phyloP scores from a whole-genome alignment of 1,140 invertebrate genomes.

The Varroa destructor region DNA sequence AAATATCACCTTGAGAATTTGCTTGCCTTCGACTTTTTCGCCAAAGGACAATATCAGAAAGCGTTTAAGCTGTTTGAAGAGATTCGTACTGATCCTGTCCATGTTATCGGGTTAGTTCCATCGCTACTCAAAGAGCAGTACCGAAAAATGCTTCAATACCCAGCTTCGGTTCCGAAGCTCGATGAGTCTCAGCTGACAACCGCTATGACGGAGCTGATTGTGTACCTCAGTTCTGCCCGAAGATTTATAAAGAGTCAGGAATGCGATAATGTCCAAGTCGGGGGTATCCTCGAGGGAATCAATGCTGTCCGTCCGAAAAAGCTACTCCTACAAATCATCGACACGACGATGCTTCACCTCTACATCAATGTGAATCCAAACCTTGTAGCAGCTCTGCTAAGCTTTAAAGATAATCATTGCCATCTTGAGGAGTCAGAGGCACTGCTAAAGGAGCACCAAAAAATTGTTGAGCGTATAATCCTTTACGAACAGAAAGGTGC shows the following conservation, averaged over 20 bases:
- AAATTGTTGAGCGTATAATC: constrained; percentile 84
- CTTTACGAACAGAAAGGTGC: constrained; percentile 84
- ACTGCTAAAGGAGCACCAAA: constrained; percentile 67
- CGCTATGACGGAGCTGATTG: constrained; percentile 71
- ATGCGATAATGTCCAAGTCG: constrained; percentile 23
- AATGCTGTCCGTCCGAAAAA: constrained; percentile 42
- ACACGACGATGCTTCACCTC: constrained; percentile 88
- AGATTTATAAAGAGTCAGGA: constrained; percentile 32
- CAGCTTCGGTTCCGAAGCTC: constrained; percentile 50
- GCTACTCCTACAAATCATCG: constrained; percentile 77
- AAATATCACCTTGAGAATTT: constrained; percentile 74
- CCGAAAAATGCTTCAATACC: constrained; percentile 47
- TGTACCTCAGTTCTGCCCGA: constrained; percentile 65
- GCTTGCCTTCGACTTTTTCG: constrained; percentile 78
- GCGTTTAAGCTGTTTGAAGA: constrained; percentile 81
- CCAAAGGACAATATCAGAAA: constrained; percentile 66
- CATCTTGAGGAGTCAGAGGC: constrained; percentile 84
- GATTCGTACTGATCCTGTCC: constrained; percentile 75
- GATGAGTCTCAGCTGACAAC: constrained; percentile 70
- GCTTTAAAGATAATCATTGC: constrained; percentile 75
- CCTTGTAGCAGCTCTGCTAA: constrained; percentile 70
- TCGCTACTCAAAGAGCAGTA: constrained; percentile 60
- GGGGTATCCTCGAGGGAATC: constrained; percentile 44
- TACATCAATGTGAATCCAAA: constrained; percentile 91
- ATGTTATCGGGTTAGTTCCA: constrained; percentile 85